A percentile compares a stretch with the other conserved stretches of the same genome.
Conservation (phyloP, 2,797 vertebrate species). For the Acrocephalus scirpaceus region DNA sequence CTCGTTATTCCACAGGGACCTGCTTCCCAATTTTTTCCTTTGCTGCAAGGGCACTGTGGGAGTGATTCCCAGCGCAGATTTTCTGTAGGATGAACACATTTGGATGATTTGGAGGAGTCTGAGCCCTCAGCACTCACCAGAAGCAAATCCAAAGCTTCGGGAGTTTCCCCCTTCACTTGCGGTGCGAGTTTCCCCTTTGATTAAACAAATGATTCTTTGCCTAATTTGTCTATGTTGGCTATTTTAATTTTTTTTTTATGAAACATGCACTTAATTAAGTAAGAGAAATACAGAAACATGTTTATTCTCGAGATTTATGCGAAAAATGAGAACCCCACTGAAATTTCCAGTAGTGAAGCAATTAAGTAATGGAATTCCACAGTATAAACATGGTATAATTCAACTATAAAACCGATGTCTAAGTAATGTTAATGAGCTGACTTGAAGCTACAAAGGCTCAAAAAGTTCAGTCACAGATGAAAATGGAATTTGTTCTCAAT, state of each 20-base stretch:
- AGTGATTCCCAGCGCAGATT: neutral
- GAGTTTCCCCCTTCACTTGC: neutral
- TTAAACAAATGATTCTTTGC: conserved; percentile 21
- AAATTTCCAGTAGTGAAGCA: conserved; percentile 74
- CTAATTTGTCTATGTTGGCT: conserved; percentile 42
- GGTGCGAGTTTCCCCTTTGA: neutral
- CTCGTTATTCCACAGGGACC: fast-evolving
- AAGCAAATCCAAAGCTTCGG: neutral
- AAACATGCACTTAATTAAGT: conserved; percentile 63
- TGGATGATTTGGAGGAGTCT: neutral
- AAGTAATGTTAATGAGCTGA: conserved; percentile 72
- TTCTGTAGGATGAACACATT: neutral
- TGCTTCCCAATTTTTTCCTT: fast-evolving
- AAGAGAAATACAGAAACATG: conserved; percentile 56
- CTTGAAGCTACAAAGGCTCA: conserved; percentile 31
- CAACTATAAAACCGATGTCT: conserved; percentile 54
- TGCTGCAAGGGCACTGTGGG: fast-evolving
- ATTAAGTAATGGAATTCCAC: conserved; percentile 68
- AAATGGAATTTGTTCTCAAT: conserved; percentile 21
- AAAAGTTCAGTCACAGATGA: conserved; percentile 42
- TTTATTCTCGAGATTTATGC: conserved; percentile 58
- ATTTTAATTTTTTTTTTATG: conserved; percentile 21
- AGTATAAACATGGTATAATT: conserved; percentile 57
- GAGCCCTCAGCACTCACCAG: neutral
- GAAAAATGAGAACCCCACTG: conserved; percentile 62